Percentiles rank a stretch among this genome's conserved stretches.
Conservation (phyloP, 2,888 invertebrate genomes). For the Papilio gigon region DNA sequence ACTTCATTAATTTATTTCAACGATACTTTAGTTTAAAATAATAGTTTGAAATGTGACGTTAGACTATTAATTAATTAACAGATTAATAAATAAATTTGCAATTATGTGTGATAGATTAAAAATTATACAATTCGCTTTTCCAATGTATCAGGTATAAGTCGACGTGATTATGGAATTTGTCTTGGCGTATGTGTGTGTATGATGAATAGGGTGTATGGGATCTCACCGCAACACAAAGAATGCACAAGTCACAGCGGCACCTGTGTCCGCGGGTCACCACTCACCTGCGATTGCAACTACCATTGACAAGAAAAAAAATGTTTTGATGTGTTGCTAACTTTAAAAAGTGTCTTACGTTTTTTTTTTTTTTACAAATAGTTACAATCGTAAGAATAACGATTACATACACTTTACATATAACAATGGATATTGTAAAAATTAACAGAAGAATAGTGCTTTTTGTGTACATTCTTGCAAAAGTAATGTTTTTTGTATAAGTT, state of each 20-base stretch:
- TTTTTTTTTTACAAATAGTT: too few species aligned
- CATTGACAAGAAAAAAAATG: constrained; percentile 2
- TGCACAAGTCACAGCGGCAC: constrained; percentile 73
- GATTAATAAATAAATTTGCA: not conserved
- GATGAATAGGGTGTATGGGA: constrained; percentile 49
- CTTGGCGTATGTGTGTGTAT: constrained; percentile 1
- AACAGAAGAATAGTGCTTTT: too few species aligned
- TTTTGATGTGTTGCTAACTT: constrained; percentile 3
- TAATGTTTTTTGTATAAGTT: too few species aligned
- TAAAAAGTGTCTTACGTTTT: not conserved
- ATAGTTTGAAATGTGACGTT: not conserved
- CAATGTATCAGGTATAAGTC: constrained; percentile 14
- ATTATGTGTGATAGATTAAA: not conserved
- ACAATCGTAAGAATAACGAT: not conserved
- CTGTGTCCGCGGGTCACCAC: constrained; percentile 56
- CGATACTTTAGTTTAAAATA: not conserved
- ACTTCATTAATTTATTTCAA: not conserved
- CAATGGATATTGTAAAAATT: not conserved
- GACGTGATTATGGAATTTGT: constrained; percentile 4
- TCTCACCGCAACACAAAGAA: constrained; percentile 66
- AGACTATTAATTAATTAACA: not conserved
- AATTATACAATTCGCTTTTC: not conserved
- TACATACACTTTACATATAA: not conserved
- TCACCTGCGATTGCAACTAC: constrained; percentile 47
- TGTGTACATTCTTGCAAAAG: too few species aligned